Base-by-base conservation (phyloP, 1,140 invertebrate genomes). In the Eueides isabella region DNA sequence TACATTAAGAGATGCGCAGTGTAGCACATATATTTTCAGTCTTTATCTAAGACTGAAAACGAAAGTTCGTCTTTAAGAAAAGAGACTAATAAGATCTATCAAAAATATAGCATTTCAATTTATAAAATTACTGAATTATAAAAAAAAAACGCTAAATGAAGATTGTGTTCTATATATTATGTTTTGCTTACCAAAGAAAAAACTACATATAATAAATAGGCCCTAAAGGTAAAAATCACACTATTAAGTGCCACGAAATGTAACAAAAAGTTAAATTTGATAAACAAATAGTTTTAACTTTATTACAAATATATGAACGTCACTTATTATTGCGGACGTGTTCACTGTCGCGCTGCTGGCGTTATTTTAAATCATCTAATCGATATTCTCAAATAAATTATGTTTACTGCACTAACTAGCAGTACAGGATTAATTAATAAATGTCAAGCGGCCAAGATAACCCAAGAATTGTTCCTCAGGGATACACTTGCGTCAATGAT, bases 401-500 rank as follows among this genome's bases (percentile, higher is more conserved):
- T 67, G 29, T 48, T 67, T 26, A 74, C 19, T 61, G 66, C 65
- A 63, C 33, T 69, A 64, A 70, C 30, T 65, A 67, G 62, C 69
- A 78, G 62, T 77, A 64, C 72, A 12, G 73, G 77, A 84, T 84
- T 85, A 87, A 89, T 86, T 87, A 85, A 83, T 80, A 76, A 80
- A 82, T 80, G 81, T 80, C 77, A 78, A 77, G 48, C 29, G n/a
- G 61, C 69, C 44, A 74, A 76, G 87, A 90, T 90, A 89, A 88
- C 87, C 84, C 75, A 77, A 80, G 67, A 71, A 74, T 70, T 64
- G 67, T 76, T 74, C 78, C 79, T 78, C 71, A 67, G 71, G 80
- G 68, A 77, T 74, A 76, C 61, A 82, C 80, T 84, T 91, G 82
- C 89, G 87, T 91, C 89, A 91, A 85, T 85, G 48, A 76, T 35